Percentiles rank a stretch among this genome's conserved stretches.
Conservation (phyloP, 2,797 vertebrate species). For the Spondyliosoma cantharus region DNA sequence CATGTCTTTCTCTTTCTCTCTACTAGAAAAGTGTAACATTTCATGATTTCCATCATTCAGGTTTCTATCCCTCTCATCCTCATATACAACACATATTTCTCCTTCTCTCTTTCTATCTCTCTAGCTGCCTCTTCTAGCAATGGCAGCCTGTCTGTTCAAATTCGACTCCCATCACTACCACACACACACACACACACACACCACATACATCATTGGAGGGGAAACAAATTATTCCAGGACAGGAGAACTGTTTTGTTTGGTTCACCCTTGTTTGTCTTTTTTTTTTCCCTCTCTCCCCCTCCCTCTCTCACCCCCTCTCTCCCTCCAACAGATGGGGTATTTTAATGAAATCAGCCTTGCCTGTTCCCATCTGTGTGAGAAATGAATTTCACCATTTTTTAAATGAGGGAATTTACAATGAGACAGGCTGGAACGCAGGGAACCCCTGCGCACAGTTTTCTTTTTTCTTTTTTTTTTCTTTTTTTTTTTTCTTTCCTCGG, state of each 20-base stretch:
- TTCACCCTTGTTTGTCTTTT: slow-evolving; percentile 71
- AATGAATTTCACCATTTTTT: slow-evolving; percentile 80
- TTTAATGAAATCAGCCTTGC: slow-evolving; percentile 83
- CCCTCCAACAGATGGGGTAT: slow-evolving; percentile 77
- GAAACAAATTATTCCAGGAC: slow-evolving; percentile 75
- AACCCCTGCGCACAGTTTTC: slow-evolving; percentile 48
- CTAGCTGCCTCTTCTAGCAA: slow-evolving; percentile 31
- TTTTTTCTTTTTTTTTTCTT: slow-evolving; percentile 7
- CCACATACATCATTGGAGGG: slow-evolving; percentile 53
- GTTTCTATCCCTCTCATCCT: neutral
- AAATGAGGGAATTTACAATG: slow-evolving; percentile 79
- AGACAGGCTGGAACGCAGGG: slow-evolving; percentile 70
- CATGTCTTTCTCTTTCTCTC: neutral
- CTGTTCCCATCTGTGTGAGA: slow-evolving; percentile 83
- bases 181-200: slow-evolving; percentile 25
- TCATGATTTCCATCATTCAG: slow-evolving; percentile 3
- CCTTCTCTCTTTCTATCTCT: slow-evolving; percentile 23
- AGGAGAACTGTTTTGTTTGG: slow-evolving; percentile 76
- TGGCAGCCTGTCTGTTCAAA: slow-evolving; percentile 66
- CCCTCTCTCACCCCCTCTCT: slow-evolving; percentile 40
- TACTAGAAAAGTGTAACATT: neutral
- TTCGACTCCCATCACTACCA: slow-evolving; percentile 66
- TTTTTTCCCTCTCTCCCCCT: slow-evolving; percentile 12
- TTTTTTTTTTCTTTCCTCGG: slow-evolving; percentile 24
- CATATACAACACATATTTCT: slow-evolving; percentile 47